These are phyloP conservation scores for Drosophila mercatorum DNA, from an alignment of 2,888 invertebrate species.

Conservation along the genomic window DNA sequence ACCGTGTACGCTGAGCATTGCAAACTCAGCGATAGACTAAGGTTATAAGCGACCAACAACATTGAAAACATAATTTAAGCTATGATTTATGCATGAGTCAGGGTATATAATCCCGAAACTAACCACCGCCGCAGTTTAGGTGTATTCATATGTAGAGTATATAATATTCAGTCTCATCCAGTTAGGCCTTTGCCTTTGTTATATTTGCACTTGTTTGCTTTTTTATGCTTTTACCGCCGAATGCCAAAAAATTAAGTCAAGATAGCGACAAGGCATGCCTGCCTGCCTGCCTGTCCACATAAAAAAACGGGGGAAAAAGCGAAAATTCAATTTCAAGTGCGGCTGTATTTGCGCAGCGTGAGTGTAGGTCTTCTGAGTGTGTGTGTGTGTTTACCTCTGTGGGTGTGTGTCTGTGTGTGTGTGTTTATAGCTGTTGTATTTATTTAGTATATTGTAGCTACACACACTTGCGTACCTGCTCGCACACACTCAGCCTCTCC, in stretches of 20 bases:
- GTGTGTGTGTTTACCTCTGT: constrained; percentile 9
- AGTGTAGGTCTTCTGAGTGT: constrained; percentile 17
- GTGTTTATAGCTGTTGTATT: constrained; percentile 44
- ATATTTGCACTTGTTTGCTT: constrained; percentile 3
- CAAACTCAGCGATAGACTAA: too few relatives aligned
- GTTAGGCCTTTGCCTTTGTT: not conserved
- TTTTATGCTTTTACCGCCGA: constrained; percentile 17
- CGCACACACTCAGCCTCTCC: not conserved
- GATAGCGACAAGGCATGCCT: constrained; percentile 23
- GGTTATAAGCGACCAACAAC: too few relatives aligned
- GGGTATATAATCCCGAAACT: too few relatives aligned
- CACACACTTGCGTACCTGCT: constrained; percentile 34
- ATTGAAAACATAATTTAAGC: too few relatives aligned
- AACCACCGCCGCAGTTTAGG: too few relatives aligned
- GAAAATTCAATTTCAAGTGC: constrained; percentile 62
- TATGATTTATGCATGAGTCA: too few relatives aligned
- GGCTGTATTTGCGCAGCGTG: constrained; percentile 35
- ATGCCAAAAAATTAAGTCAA: constrained; percentile 70
- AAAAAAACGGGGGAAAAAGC: constrained; percentile 9
- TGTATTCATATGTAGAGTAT: not conserved
- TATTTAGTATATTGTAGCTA: constrained; percentile 62
- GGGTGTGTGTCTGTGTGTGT: not conserved
- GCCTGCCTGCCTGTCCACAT: not conserved
- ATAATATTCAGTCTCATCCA: not conserved
- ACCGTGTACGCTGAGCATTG: too few relatives aligned